Base-by-base conservation (phyloP, 64 coral and sea anemone species). In the Stichodactyla helianthus region DNA sequence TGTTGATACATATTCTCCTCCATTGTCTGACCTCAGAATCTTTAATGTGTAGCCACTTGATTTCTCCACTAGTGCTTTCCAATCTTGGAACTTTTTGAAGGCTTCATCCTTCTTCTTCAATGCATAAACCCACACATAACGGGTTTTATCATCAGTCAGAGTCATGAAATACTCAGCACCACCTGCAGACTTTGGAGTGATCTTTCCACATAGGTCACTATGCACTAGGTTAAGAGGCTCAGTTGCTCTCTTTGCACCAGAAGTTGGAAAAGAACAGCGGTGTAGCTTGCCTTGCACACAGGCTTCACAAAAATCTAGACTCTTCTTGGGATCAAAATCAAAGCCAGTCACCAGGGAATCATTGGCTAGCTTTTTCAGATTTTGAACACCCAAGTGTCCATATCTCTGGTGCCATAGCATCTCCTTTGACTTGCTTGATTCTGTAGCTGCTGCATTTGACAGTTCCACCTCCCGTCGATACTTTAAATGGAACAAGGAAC, bases 11-110 rank as follows among this genome's bases (percentile, higher is more conserved):
- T 93, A 86, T 83, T 93, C 77, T 18, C 52, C 60, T 59, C 83
- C 87, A 89, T 89, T 89, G 50, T 89, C 83, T 54, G 76, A 68
- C 68, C 88, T 56, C 77, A 93, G 78, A 77, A 79, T 82, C 57
- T 51, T 57, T 53, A 89, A 70, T 55, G 23, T 64, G 12, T 14
- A 81, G n/a, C 87, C 64, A 22, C 31, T 58, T 50, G 59, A 55
- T 11, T 84, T 88, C 50, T 77, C 86, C 10, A 54, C 81, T 20
- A 52, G 82, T 23, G 53, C 58, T 84, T 88, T 71, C 54, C 25
- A 93, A 18, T 93, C 54, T 8, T 60, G 71, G 22, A 88, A 88
- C 20, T 71, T 58, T 79, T 83, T 35, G 28, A 83, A 83, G 5
- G 76, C 88, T 25, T 94, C 62, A 12, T 82, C 16, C 14, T 93